Conservation (phyloP, 2,113 vertebrate genomes). For the Limanda limanda region DNA sequence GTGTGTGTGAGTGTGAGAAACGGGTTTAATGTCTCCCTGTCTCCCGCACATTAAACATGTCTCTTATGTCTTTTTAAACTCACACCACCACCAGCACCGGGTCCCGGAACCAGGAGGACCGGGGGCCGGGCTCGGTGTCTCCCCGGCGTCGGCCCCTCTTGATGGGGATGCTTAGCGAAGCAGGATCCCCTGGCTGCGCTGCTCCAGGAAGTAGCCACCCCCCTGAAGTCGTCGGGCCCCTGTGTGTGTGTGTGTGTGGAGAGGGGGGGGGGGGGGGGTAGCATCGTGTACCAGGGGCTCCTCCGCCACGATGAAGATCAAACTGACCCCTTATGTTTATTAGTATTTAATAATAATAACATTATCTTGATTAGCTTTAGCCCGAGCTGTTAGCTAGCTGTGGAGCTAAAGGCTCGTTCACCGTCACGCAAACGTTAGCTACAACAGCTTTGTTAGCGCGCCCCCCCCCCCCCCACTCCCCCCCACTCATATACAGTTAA, state of each 20-base stretch:
- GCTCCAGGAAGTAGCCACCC: conserved; percentile 19
- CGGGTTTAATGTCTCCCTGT: background rate
- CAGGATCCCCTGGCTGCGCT: conserved; percentile 3
- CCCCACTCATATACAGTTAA: too few species aligned
- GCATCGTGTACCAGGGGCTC: background rate
- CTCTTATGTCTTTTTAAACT: too few species aligned
- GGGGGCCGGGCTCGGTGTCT: background rate
- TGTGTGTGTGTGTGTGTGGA: conserved; percentile 16
- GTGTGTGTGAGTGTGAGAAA: background rate
- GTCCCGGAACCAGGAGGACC: too few species aligned
- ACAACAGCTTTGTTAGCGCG: background rate
- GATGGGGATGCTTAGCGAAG: conserved; percentile 44
- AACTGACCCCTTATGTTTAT: background rate
- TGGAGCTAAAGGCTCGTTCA: conserved; percentile 16
- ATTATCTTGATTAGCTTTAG: too few species aligned
- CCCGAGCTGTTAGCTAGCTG: conserved; percentile 19
- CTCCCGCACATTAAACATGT: background rate
- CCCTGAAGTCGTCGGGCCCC: conserved; percentile 47
- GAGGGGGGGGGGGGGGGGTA: conserved; percentile 21
- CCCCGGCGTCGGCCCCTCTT: background rate
- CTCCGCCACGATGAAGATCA: background rate
- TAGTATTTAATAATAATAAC: fast-evolving
- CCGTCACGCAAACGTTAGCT: conserved; percentile 25
- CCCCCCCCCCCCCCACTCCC: background rate
- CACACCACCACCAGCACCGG: too few species aligned